phyloP scores from a whole-genome alignment of 2,113 vertebrate species.

The Silurus glanis region DNA sequence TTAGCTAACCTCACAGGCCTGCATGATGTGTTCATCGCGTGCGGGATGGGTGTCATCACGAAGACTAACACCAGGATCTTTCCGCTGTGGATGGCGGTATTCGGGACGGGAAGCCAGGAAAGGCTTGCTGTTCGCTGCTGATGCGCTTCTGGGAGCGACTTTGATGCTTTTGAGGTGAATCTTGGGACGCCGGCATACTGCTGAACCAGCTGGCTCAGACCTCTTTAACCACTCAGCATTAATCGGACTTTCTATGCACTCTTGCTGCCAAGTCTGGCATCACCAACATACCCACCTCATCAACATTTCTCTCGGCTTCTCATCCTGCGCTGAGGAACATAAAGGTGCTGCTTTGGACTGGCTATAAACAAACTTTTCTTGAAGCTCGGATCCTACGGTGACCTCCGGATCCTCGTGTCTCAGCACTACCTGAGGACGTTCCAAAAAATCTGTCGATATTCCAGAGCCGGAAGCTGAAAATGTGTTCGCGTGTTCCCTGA shows the following conservation, averaged over 20 bases:
- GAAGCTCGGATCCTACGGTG: constrained; percentile 24
- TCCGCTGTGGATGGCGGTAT: background rate
- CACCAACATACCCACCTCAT: constrained; percentile 28
- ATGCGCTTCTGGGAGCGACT: background rate
- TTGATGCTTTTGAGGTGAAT: constrained; percentile 17
- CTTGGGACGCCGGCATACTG: background rate
- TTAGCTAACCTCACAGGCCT: constrained; percentile 12
- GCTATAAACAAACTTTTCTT: constrained; percentile 20
- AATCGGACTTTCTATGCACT: constrained; percentile 2
- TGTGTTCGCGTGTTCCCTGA: constrained; percentile 8
- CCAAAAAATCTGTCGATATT: constrained; percentile 40
- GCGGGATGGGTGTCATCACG: no score
- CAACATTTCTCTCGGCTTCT: constrained; percentile 28
- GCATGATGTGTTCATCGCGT: background rate
- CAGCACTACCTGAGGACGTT: constrained; percentile 47
- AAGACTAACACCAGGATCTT: background rate
- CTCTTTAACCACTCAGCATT: constrained; percentile 24
- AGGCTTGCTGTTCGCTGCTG: background rate
- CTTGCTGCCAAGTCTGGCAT: constrained; percentile 7
- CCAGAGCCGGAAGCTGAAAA: constrained; percentile 4
- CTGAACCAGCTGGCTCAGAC: constrained; percentile 30
- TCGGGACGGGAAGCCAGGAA: background rate
- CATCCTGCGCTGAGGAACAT: constrained; percentile 15
- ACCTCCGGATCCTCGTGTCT: constrained; percentile 34
- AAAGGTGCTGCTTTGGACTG: constrained; percentile 12